Evolutionary conservation across 1,140 invertebrate species (phyloP).

Genomic region (Heliothis virescens): DNA sequence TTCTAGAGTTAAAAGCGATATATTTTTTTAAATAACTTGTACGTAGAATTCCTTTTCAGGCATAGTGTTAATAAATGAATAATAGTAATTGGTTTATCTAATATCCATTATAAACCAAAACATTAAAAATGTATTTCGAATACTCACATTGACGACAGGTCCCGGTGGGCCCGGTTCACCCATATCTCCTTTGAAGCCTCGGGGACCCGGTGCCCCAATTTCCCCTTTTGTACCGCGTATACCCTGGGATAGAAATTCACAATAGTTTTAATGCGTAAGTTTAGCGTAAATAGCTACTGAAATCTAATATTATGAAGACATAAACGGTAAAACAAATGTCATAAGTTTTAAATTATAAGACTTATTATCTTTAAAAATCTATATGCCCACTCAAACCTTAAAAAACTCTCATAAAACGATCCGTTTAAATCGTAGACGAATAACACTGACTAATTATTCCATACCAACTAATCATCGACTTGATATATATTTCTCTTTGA

Average conservation of each 20-base stretch:
- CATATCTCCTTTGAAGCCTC: slow-evolving; percentile 68
- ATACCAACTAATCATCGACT: too few species aligned
- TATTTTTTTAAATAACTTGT: neutral
- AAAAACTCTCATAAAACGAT: too few species aligned
- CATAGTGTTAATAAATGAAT: neutral
- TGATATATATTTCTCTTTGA: too few species aligned
- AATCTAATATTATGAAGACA: too few species aligned
- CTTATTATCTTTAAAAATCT: too few species aligned
- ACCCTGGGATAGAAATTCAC: slow-evolving; percentile 63
- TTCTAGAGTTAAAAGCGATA: neutral
- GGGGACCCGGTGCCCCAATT: slow-evolving; percentile 57
- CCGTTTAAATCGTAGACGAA: too few species aligned
- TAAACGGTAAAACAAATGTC: too few species aligned
- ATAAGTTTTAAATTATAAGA: too few species aligned
- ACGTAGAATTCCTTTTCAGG: neutral
- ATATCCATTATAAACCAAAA: neutral
- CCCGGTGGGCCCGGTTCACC: slow-evolving; percentile 69
- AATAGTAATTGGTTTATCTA: neutral
- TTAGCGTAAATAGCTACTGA: too few species aligned
- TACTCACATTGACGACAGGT: slow-evolving; percentile 63
- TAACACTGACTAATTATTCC: too few species aligned
- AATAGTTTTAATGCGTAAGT: too few species aligned
- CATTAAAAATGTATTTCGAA: neutral
- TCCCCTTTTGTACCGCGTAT: slow-evolving; percentile 74
- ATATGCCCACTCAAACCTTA: too few species aligned